Evolutionary conservation across 2,797 vertebrate genomes (phyloP), one percentile per base, ranked within the genome.

Genomic region (Parotocinclus haroldoi): DNA sequence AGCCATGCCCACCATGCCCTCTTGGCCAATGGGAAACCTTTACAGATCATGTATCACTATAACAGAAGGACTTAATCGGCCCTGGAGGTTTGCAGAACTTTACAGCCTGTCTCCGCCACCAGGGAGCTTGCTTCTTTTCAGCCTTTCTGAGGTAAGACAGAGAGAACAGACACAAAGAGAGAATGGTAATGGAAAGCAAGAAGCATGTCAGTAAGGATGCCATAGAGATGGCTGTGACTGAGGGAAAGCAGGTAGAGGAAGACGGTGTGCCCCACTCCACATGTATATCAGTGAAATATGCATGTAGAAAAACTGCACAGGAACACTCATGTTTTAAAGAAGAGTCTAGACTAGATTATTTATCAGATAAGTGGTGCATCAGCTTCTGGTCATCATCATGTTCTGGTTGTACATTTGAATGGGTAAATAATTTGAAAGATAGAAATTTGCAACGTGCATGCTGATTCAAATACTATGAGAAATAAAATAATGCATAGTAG

Each of bases 31-130:
- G 68, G 73, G 87, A 80, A 81, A 58, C 78, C 76, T n/a, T 69
- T 70, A 73, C 40, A 61, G 90, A 92, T 96, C 93, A 63, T 76
- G 79, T 96, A 89, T 95, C 94, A 90, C 89, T 96, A 96, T 96
- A 97, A 96, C 91, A 92, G 78, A 87, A 87, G 88, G 88, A 86
- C 81, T 79, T 84, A 89, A 83, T 88, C 88, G 81, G 83, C 84
- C 83, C n/a, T 82, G 84, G 79, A 77, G 68, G 79, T 88, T 90
- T 58, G 89, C 87, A 92, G 89, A 89, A 82, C 84, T 88, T 86
- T 84, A 89, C 89, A 85, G 83, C 90, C 86, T 52, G 82, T 90
- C 82, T 85, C 76, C 83, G 86, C 90, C 84, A 66, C 72, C 89
- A 86, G 90, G 90, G 86, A 94, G 84, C 89, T 89, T 79, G 9